Evolutionary conservation across 2,113 vertebrate genomes (phyloP).

Genomic region (Sitta europaea): DNA sequence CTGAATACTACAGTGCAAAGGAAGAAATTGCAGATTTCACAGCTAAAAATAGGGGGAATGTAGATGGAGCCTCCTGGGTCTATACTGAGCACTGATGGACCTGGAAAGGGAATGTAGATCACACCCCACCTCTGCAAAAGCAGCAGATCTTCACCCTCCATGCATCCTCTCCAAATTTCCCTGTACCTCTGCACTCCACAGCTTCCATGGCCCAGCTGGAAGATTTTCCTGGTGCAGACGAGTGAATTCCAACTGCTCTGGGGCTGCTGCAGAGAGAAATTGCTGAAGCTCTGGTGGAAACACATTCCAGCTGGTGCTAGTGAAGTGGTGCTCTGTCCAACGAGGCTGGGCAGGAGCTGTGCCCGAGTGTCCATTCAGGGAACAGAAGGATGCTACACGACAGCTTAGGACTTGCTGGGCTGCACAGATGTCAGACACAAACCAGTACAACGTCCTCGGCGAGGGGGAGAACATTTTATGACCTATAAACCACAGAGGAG

Average conservation of each 20-base stretch:
- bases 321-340: background rate
- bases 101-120: background rate
- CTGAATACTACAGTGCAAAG: background rate
- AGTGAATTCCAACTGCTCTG: background rate
- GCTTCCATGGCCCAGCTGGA: accelerated
- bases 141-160: background rate
- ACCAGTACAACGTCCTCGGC: background rate
- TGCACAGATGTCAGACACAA: background rate
- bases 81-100: accelerated
- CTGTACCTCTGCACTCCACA: background rate
- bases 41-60: background rate
- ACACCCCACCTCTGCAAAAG: background rate
- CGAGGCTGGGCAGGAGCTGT: background rate
- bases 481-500: background rate
- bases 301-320: background rate
- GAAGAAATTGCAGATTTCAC: background rate
- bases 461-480: background rate
- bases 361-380: background rate
- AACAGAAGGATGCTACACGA: background rate
- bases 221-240: background rate
- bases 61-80: background rate
- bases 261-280: background rate
- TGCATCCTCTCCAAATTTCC: background rate
- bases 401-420: background rate
- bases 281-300: background rate